A percentile compares a stretch with the other conserved stretches of the same genome.
Evolutionary conservation across 2,888 invertebrate species (phyloP).

Genomic region (Amphipyra tragopoginis): DNA sequence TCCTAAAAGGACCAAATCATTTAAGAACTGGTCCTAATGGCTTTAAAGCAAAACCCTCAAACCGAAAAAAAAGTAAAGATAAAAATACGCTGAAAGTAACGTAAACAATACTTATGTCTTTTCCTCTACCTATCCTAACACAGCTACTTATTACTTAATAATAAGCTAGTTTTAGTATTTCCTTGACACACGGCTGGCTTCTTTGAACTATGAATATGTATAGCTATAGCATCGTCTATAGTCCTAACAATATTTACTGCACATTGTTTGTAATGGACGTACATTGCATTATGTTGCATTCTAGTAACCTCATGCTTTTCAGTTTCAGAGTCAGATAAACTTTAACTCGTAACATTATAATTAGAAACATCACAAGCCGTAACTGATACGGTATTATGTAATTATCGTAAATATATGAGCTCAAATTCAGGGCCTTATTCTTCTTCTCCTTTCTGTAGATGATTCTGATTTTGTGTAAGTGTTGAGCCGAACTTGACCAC

Average conservation of each 20-base stretch:
- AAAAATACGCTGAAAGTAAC: not conserved
- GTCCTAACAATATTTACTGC: constrained; percentile 50
- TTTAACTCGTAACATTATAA: not conserved
- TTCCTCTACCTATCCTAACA: constrained; percentile 9
- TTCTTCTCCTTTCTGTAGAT: no score
- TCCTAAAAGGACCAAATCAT: no score
- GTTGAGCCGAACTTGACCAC: no score
- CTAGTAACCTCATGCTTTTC: not conserved
- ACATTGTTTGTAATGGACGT: constrained; percentile 51
- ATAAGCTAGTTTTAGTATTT: constrained; percentile 46
- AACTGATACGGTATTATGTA: no score
- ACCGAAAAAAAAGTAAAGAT: not conserved
- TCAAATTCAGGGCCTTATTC: no score
- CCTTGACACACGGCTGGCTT: constrained; percentile 57
- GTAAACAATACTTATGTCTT: not conserved
- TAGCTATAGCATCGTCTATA: constrained; percentile 15
- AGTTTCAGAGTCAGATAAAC: not conserved
- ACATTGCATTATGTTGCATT: constrained; percentile 39
- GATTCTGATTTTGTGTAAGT: no score
- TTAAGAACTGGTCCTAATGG: not conserved
- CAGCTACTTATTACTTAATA: constrained; percentile 33
- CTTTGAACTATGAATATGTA: constrained; percentile 48
- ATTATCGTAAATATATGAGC: no score
- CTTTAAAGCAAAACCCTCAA: no score
- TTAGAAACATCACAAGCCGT: not conserved